Conservation (phyloP, 2,113 vertebrate genomes). For the Ictalurus furcatus region DNA sequence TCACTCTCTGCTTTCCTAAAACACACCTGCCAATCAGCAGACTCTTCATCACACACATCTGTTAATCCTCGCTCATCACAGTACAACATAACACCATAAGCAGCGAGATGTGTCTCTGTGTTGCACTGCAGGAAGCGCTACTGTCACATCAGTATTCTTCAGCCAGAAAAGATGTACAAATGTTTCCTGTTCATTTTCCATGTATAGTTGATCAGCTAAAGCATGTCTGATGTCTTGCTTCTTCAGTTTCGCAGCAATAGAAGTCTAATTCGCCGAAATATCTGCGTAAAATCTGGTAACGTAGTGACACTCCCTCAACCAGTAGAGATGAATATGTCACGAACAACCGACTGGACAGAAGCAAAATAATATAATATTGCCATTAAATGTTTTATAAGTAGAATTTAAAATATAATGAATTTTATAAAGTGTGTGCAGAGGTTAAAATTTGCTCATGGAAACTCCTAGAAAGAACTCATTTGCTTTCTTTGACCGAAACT, state of each 20-base stretch:
- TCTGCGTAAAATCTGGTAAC: background rate
- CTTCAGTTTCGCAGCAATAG: background rate
- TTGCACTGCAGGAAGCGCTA: background rate
- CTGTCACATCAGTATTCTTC: background rate
- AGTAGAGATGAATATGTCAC: background rate
- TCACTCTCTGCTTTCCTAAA: slow-evolving; percentile 56
- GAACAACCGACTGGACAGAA: no score
- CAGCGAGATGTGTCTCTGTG: background rate
- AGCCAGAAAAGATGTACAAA: background rate
- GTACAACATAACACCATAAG: no score
- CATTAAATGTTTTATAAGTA: no score
- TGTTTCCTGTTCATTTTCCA: background rate
- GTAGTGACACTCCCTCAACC: background rate
- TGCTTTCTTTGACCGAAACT: background rate
- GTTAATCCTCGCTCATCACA: background rate
- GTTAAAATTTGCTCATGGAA: no score
- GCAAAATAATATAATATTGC: no score
- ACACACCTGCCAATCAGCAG: slow-evolving; percentile 55
- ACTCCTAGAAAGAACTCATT: no score
- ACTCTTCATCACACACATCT: slow-evolving; percentile 23
- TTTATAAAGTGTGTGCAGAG: no score
- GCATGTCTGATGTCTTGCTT: background rate
- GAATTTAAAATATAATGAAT: no score
- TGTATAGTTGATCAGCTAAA: background rate
- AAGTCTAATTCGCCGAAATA: background rate